A percentile compares a stretch with the other conserved stretches of the same genome.
Conservation (phyloP, 2,113 vertebrate species). For the Hepsetus odoe region DNA sequence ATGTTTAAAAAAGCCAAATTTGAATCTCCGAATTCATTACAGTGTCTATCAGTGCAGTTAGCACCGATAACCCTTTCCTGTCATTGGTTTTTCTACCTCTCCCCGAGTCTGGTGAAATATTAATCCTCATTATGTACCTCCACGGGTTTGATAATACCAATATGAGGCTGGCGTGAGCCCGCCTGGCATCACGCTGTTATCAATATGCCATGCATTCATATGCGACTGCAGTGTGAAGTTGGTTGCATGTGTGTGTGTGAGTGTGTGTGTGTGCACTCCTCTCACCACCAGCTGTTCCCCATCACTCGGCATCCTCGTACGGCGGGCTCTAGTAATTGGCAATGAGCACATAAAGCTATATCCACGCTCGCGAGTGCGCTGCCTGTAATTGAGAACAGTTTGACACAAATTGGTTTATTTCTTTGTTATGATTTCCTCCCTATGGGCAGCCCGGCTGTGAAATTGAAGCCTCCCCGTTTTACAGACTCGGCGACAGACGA, state of each 20-base stretch:
- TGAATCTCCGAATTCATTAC: background rate
- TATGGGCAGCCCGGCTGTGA: slow-evolving; percentile 45
- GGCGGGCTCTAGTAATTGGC: slow-evolving; percentile 51
- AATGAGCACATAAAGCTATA: slow-evolving; percentile 55
- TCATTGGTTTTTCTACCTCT: background rate
- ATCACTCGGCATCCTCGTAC: slow-evolving; percentile 57
- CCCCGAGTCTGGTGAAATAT: slow-evolving; percentile 37
- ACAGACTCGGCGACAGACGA: slow-evolving; percentile 29
- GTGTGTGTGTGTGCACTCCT: slow-evolving; percentile 27
- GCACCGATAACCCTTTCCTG: background rate
- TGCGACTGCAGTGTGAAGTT: slow-evolving; percentile 27
- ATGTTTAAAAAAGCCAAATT: background rate
- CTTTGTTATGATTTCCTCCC: slow-evolving; percentile 57
- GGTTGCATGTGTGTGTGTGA: slow-evolving; percentile 37
- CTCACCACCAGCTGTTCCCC: slow-evolving; percentile 62
- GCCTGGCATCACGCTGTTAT: slow-evolving; percentile 47
- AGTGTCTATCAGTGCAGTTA: slow-evolving; percentile 22
- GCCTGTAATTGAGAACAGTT: slow-evolving; percentile 67
- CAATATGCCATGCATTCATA: slow-evolving; percentile 50
- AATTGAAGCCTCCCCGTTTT: slow-evolving; percentile 43
- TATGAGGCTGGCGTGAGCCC: slow-evolving; percentile 40
- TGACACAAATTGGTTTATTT: slow-evolving; percentile 63
- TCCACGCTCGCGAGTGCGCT: slow-evolving; percentile 46
- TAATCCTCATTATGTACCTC: slow-evolving; percentile 49
- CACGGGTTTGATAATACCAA: slow-evolving; percentile 48